Evolutionary conservation across 2,888 invertebrate genomes (phyloP).

Genomic region (Andrena fulva): DNA sequence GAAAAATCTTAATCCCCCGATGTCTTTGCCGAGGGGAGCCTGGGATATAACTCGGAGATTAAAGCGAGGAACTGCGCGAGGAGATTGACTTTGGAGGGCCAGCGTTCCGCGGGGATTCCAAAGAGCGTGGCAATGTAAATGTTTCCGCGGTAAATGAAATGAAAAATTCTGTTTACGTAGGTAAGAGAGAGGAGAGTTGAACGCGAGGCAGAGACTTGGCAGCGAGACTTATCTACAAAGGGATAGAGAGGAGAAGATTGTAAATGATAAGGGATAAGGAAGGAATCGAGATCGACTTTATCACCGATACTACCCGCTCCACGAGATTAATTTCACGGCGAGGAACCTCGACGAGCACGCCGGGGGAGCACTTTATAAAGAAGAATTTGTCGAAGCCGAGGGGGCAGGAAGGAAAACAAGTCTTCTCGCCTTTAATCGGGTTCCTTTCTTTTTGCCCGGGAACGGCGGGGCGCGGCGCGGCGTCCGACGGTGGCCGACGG

Average conservation of each 20-base stretch:
- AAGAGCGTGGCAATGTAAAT: no score
- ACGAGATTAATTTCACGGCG: neutral
- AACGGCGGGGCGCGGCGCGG: neutral
- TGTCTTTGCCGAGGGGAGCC: conserved; percentile 25
- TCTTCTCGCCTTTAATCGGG: conserved; percentile 41
- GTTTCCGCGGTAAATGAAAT: no score
- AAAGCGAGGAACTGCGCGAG: conserved; percentile 20
- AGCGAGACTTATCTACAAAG: no score
- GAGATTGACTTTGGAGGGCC: neutral
- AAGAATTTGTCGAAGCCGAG: neutral
- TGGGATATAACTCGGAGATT: conserved; percentile 21
- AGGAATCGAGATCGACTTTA: neutral
- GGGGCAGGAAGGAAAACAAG: neutral
- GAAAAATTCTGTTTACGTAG: no score
- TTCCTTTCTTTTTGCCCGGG: conserved; percentile 1
- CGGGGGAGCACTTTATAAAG: neutral
- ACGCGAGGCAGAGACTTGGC: no score
- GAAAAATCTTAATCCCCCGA: conserved; percentile 16
- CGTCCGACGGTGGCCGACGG: neutral
- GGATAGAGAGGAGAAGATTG: no score
- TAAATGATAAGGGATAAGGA: no score
- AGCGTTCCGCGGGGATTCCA: no score
- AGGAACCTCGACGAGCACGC: neutral
- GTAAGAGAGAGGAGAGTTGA: no score
- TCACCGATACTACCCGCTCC: neutral